Conservation (phyloP, 2,797 vertebrate genomes). For the Hippoglossus hippoglossus region DNA sequence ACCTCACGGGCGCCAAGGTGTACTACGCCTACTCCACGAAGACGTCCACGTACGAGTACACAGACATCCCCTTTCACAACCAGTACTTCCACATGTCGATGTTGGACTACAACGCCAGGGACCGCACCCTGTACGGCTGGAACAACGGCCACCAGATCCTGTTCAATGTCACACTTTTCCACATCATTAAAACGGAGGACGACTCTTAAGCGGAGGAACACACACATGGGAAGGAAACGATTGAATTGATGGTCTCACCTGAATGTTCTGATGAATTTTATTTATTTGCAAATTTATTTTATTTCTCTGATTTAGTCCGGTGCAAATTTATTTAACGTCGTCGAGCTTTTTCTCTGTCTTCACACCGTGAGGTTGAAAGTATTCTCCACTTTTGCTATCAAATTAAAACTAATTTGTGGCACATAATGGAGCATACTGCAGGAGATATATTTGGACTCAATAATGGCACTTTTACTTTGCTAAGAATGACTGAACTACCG, state of each 20-base stretch:
- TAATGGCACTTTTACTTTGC: conserved; percentile 21
- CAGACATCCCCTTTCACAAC: conserved; percentile 98
- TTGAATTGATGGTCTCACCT: conserved; percentile 29
- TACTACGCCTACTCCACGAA: conserved; percentile 98
- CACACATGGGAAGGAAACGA: background rate
- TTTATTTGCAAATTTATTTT: conserved; percentile 38
- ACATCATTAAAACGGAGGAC: conserved; percentile 97
- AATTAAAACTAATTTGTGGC: background rate
- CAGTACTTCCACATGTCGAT: conserved; percentile 99
- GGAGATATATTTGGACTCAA: conserved; percentile 19
- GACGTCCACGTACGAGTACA: conserved; percentile 96
- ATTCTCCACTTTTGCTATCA: conserved; percentile 2
- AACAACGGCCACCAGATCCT: conserved; percentile 99
- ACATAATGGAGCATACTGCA: conserved; percentile 16
- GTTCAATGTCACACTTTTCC: conserved; percentile 98
- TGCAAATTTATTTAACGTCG: background rate
- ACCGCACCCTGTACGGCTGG: conserved; percentile 97
- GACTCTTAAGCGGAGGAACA: conserved; percentile 84
- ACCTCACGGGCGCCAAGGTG: conserved; percentile 97
- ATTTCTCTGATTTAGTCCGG: conserved; percentile 5
- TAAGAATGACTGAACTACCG: conserved; percentile 8
- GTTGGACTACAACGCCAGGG: conserved; percentile 98
- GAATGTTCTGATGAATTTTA: conserved; percentile 59
- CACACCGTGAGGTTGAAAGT: conserved; percentile 3
- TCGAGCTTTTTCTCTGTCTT: conserved; percentile 24